Evolutionary conservation across 2,113 vertebrate species (phyloP).

Genomic region (Eonycteris spelaea): DNA sequence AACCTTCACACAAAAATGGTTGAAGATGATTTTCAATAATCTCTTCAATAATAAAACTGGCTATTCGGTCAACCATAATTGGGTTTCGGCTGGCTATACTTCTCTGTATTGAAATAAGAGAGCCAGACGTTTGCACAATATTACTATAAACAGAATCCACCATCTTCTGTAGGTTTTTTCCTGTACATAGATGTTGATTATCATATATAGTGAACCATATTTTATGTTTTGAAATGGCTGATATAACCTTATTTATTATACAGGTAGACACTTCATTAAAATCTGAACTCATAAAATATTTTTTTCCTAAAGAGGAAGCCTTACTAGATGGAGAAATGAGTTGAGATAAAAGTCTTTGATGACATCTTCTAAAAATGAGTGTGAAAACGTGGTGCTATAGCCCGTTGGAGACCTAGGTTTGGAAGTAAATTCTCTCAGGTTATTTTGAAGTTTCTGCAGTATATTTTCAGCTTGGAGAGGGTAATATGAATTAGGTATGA

Average conservation of each 20-base stretch:
- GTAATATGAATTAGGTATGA: neutral
- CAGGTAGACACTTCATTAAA: slow-evolving; percentile 61
- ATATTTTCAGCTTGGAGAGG: slow-evolving; percentile 64
- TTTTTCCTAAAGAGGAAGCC: neutral
- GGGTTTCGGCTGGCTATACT: slow-evolving; percentile 50
- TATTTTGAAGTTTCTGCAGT: slow-evolving; percentile 60
- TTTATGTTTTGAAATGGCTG: slow-evolving; percentile 72
- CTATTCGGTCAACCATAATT: slow-evolving; percentile 51
- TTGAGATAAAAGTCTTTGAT: slow-evolving; percentile 62
- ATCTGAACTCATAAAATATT: neutral
- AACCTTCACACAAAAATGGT: slow-evolving; percentile 55
- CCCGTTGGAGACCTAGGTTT: neutral
- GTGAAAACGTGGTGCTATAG: slow-evolving; percentile 62
- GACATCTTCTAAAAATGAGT: slow-evolving; percentile 71
- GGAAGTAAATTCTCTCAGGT: slow-evolving; percentile 26
- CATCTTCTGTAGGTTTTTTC: slow-evolving; percentile 59
- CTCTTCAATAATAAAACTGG: slow-evolving; percentile 72
- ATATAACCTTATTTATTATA: slow-evolving; percentile 63
- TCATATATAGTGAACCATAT: slow-evolving; percentile 68
- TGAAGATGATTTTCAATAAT: slow-evolving; percentile 72
- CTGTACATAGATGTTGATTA: neutral
- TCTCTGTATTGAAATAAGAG: slow-evolving; percentile 56
- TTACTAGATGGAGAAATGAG: neutral
- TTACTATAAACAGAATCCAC: slow-evolving; percentile 68
- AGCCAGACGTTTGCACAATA: slow-evolving; percentile 51